Evolutionary conservation across 2,113 vertebrate genomes (phyloP), one percentile per base, ranked within the genome.

Genomic region (Coregonus clupeaformis): DNA sequence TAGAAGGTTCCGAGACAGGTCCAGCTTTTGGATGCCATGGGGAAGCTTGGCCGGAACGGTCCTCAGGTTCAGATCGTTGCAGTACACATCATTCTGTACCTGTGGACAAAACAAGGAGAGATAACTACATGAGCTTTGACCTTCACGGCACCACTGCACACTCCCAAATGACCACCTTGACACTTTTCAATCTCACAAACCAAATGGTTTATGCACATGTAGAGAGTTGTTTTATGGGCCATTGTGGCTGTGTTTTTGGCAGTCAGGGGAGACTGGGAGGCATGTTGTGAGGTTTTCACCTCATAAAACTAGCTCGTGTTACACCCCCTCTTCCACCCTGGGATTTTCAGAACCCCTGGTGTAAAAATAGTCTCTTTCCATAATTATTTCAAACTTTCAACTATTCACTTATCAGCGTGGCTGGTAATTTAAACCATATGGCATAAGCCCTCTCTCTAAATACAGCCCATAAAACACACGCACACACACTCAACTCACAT

Each of bases 1-100:
- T 45, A 98, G 92, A 79, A 92, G 89, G 81, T 99, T 98, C 11
- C 79, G 86, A 0, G 97, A 98, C 3, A 98, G 91, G 82, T 98
- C 92, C 47, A 99, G 91, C 80, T 80, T 91, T 65, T 92, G 88
- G n/a, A 96, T 89, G 11, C 82, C 88, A 0, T 1, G 68, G 0
- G 94, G 93, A 18, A 98, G 92, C 27, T 81, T 69, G 0, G 0
- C 27, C 14, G 97, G 97, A 57, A 96, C 87, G 16, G 89, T 86
- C 5, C 81, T 87, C 22, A 99, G 92, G 70, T 91, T 92, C 71
- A 82, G 92, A 77, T 88, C 80, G 3, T 92, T 94, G 90, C 97
- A 98, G 66, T 90, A 89, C n/a, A 83, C 95, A 66, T 95, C 91
- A 6, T 85, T 91, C 71, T 94, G 91, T 78, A 89, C 85, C 97